Conservation (phyloP, 53 echinoderm and acorn worm species). For the Temnopleurus reevesii region DNA sequence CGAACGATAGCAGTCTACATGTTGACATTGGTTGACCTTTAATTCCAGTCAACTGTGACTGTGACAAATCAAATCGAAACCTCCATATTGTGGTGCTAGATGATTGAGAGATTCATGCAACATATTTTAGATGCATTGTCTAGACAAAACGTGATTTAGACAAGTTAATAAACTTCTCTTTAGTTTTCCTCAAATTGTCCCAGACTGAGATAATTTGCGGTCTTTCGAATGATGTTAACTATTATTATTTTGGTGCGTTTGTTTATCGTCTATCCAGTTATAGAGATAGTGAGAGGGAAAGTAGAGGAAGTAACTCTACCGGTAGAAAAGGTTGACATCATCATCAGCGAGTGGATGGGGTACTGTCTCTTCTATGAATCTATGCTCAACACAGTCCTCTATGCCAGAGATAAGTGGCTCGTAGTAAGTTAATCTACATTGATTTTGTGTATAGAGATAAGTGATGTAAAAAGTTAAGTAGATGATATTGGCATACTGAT, state of each 20-base stretch:
- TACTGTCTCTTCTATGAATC: slow-evolving; percentile 99
- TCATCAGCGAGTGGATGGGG: slow-evolving; percentile 71
- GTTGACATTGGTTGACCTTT: too few species aligned
- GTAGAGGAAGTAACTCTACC: slow-evolving; percentile 93
- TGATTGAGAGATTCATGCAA: too few species aligned
- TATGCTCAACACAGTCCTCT: slow-evolving; percentile 96
- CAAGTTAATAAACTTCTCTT: too few species aligned
- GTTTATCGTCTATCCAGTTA: background rate
- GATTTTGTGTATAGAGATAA: background rate
- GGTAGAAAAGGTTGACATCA: background rate
- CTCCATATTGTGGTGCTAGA: too few species aligned
- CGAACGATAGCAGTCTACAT: too few species aligned
- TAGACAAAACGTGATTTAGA: too few species aligned
- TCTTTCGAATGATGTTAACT: background rate
- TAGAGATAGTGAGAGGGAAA: slow-evolving; percentile 66
- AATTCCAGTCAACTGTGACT: too few species aligned
- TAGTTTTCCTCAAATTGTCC: too few species aligned
- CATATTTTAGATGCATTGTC: too few species aligned
- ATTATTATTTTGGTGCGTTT: background rate
- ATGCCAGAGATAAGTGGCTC: slow-evolving; percentile 32
- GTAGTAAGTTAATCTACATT: background rate
- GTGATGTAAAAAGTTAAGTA: slow-evolving; percentile 66
- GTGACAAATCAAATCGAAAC: too few species aligned
- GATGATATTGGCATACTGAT: slow-evolving; percentile 80
- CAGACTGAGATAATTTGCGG: background rate